Evolutionary conservation across 2,113 vertebrate species (phyloP).

Genomic region (Pseudorasbora parva): DNA sequence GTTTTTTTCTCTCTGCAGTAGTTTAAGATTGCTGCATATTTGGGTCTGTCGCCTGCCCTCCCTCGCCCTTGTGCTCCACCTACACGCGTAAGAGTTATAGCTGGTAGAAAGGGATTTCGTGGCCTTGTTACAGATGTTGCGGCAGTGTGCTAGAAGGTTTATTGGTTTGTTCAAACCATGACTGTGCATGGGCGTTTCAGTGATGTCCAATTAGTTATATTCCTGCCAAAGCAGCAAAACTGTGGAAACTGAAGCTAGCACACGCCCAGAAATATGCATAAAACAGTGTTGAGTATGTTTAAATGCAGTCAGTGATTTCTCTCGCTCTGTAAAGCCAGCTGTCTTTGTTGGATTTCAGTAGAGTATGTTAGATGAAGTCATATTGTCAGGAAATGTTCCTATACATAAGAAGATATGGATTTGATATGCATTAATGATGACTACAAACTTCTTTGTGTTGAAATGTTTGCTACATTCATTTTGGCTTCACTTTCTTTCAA

Average conservation of each 20-base stretch:
- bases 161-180: background rate
- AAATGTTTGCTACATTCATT: conserved; percentile 11
- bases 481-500: background rate
- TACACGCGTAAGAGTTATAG: conserved; percentile 4
- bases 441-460: conserved; percentile 15
- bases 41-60: background rate
- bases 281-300: no score
- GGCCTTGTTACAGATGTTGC: conserved; percentile 27
- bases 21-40: background rate
- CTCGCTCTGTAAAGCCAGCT: no score
- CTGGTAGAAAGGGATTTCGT: conserved; percentile 27
- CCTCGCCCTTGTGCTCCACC: background rate
- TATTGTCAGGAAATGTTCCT: no score
- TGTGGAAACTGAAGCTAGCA: background rate
- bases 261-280: conserved; percentile 38
- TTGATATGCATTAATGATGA: no score
- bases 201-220: background rate
- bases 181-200: background rate
- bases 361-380: no score
- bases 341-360: no score
- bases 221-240: conserved; percentile 56
- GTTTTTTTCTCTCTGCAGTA: background rate
- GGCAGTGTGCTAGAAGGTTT: background rate
- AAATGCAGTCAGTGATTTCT: no score
- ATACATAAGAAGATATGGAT: no score